phyloP scores from a whole-genome alignment of 1,140 invertebrate species.

The Brachionus rubens region DNA sequence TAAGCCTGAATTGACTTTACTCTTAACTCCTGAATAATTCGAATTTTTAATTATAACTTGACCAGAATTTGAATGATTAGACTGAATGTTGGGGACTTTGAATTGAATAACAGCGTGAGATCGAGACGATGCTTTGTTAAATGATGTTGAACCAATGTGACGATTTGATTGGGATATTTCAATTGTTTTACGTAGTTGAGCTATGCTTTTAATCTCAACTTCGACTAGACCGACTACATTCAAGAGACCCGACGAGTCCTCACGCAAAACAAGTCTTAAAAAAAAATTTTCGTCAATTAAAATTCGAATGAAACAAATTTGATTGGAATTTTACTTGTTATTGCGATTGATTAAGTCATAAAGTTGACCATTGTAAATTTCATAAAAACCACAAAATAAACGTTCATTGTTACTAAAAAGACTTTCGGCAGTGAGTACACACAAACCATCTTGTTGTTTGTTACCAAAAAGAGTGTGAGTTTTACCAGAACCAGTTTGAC shows the following conservation, averaged over 20 bases:
- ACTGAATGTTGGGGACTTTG: conserved; percentile 49
- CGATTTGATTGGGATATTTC: conserved; percentile 55
- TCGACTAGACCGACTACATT: conserved; percentile 59
- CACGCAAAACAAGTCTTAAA: conserved; percentile 46
- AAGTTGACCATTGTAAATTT: conserved; percentile 43
- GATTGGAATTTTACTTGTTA: background rate
- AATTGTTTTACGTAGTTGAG: conserved; percentile 51
- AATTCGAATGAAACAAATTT: background rate
- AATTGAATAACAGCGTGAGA: conserved; percentile 59
- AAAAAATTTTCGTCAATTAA: background rate
- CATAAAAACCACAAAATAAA: conserved; percentile 34
- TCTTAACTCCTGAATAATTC: background rate
- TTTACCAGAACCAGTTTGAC: conserved; percentile 46
- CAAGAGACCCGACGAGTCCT: conserved; percentile 56
- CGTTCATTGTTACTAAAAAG: conserved; percentile 18
- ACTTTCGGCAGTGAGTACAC: background rate
- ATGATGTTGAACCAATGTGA: conserved; percentile 57
- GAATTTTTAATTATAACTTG: conserved; percentile 15
- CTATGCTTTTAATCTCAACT: conserved; percentile 53
- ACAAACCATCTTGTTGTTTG: conserved; percentile 24
- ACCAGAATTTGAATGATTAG: background rate
- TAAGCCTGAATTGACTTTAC: background rate
- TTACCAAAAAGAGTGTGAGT: conserved; percentile 35
- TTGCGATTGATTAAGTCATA: conserved; percentile 37
- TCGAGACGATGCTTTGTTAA: conserved; percentile 56